Evolutionary conservation across 2,797 vertebrate genomes (phyloP).

Genomic region (Tympanoctomys barrerae): DNA sequence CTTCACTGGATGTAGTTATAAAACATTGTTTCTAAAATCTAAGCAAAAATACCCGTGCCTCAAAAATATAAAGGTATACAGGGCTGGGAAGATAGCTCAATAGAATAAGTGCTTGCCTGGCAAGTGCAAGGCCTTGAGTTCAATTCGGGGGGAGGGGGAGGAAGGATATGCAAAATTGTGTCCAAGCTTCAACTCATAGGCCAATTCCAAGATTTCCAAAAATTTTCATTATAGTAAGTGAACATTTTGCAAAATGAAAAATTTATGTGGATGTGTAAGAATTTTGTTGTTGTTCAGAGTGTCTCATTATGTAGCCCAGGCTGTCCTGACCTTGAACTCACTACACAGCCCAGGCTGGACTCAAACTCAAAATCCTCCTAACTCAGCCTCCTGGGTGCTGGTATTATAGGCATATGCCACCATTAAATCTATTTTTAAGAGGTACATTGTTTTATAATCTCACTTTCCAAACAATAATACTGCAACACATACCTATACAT

Average conservation of each 20-base stretch:
- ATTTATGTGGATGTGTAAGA: neutral
- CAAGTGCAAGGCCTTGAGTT: too few relatives aligned
- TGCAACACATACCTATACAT: neutral
- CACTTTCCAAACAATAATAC: slow-evolving; percentile 1
- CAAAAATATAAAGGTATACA: neutral
- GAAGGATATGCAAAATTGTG: neutral
- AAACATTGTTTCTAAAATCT: neutral
- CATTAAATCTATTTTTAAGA: slow-evolving; percentile 18
- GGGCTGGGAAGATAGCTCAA: too few relatives aligned
- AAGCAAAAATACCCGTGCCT: neutral
- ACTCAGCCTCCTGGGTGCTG: neutral
- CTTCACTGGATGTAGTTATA: neutral
- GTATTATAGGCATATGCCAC: neutral
- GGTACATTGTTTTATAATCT: neutral
- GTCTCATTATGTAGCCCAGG: neutral
- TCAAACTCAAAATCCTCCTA: neutral
- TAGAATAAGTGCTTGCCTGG: too few relatives aligned
- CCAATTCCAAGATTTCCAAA: neutral
- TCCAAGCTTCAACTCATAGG: neutral
- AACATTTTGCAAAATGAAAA: neutral
- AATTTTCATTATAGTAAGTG: neutral
- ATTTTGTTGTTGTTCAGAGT: neutral
- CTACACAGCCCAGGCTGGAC: neutral
- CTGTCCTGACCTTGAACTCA: neutral
- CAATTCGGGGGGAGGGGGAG: too few relatives aligned